phyloP scores from a whole-genome alignment of 2,113 vertebrate species.

The Loxodonta africana region DNA sequence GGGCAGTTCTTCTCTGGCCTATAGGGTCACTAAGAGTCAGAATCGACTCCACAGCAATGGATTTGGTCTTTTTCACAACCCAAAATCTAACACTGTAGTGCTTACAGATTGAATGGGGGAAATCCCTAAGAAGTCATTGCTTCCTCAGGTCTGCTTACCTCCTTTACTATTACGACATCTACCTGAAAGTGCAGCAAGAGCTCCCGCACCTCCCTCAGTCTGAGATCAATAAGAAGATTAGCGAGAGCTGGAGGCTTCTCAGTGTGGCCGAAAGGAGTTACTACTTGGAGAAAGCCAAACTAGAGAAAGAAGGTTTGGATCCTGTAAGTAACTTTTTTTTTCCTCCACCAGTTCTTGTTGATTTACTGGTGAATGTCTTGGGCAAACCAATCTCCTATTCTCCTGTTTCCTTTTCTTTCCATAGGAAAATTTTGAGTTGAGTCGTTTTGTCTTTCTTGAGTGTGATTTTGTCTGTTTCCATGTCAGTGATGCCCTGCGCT shows the following conservation, averaged over 20 bases:
- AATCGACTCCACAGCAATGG: too few species aligned
- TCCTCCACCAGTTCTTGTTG: not conserved
- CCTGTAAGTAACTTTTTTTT: slow-evolving; percentile 89
- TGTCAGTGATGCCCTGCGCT: not conserved
- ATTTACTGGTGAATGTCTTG: not conserved
- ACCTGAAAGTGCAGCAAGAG: slow-evolving; percentile 96
- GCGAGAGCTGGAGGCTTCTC: slow-evolving; percentile 97
- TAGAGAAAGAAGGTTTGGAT: slow-evolving; percentile 95
- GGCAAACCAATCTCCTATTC: not conserved
- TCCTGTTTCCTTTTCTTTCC: not conserved
- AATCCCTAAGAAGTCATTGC: slow-evolving; percentile 2
- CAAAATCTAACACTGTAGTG: not conserved
- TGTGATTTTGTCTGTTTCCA: not conserved
- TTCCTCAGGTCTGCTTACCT: slow-evolving; percentile 96
- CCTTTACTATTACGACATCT: slow-evolving; percentile 98
- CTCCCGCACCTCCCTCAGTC: slow-evolving; percentile 96
- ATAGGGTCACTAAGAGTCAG: too few species aligned
- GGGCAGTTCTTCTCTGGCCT: too few species aligned
- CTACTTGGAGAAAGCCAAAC: slow-evolving; percentile 96
- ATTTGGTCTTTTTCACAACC: not conserved
- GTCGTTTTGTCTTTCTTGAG: not conserved
- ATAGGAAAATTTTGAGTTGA: not conserved
- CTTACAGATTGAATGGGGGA: not conserved
- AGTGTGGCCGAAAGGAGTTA: slow-evolving; percentile 97
- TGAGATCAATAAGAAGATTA: slow-evolving; percentile 99